Evolutionary conservation across 2,797 vertebrate species (phyloP).

Genomic region (Odontamblyopus lacepedii): DNA sequence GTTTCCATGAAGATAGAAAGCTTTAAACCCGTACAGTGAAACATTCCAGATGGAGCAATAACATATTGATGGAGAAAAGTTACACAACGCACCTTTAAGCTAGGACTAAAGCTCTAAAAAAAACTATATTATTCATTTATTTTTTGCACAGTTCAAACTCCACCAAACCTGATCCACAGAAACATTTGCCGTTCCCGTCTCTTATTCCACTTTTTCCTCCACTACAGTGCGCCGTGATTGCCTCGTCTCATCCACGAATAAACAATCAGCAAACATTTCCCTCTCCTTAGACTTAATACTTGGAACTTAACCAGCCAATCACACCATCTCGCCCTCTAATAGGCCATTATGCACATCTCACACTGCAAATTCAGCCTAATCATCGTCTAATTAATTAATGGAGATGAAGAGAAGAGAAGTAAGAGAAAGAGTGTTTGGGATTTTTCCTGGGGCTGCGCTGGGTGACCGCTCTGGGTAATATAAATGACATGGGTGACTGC

Average conservation of each 20-base stretch:
- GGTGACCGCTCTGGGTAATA: conserved; percentile 46
- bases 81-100: too few species aligned
- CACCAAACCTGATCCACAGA: too few species aligned
- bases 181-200: neutral
- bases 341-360: conserved; percentile 46
- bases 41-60: too few species aligned
- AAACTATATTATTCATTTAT: too few species aligned
- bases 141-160: too few species aligned
- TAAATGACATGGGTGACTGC: conserved; percentile 48
- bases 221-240: neutral
- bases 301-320: conserved; percentile 28
- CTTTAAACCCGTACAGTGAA: too few species aligned
- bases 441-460: conserved; percentile 46
- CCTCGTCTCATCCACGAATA: conserved; percentile 20
- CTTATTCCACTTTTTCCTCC: neutral
- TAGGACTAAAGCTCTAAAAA: too few species aligned
- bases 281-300: conserved; percentile 26
- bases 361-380: conserved; percentile 48
- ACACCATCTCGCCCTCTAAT: conserved; percentile 49
- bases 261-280: conserved; percentile 41
- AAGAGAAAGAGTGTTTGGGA: conserved; percentile 25
- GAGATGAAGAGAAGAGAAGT: conserved; percentile 43
- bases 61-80: too few species aligned
- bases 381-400: conserved; percentile 63
- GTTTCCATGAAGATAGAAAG: too few species aligned